Conservation (phyloP, 2,113 vertebrate genomes). For the Cinclus mexicanus region DNA sequence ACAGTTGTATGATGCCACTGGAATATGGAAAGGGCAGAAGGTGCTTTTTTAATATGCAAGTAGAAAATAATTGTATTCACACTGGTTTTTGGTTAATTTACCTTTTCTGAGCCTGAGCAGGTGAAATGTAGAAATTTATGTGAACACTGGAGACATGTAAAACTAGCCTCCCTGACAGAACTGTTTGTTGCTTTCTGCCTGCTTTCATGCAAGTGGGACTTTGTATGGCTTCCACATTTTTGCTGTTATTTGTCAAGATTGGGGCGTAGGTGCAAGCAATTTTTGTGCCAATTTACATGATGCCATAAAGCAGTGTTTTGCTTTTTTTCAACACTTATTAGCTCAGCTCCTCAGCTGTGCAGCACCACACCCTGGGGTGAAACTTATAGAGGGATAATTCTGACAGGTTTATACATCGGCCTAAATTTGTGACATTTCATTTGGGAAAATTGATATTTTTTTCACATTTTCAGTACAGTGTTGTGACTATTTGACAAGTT, state of each 20-base stretch:
- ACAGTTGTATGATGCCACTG: neutral
- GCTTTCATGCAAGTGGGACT: neutral
- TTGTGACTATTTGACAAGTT: constrained; percentile 11
- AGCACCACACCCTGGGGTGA: constrained; percentile 69
- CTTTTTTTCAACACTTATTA: constrained; percentile 74
- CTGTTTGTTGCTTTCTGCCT: neutral
- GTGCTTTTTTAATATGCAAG: neutral
- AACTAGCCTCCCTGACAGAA: neutral
- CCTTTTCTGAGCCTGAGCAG: constrained; percentile 11
- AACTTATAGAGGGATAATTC: constrained; percentile 49
- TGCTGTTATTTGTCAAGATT: constrained; percentile 51
- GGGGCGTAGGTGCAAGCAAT: constrained; percentile 23
- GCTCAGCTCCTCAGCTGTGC: constrained; percentile 71
- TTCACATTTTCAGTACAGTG: constrained; percentile 27
- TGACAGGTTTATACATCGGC: constrained; percentile 65
- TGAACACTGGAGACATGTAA: neutral
- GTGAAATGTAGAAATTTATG: constrained; percentile 33
- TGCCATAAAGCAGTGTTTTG: constrained; percentile 64
- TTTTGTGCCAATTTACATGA: constrained; percentile 54
- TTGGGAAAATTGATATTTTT: constrained; percentile 3
- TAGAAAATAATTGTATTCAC: neutral
- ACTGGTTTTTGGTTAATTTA: constrained; percentile 18
- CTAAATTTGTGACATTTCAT: constrained; percentile 63
- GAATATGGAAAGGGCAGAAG: neutral
- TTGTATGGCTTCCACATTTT: constrained; percentile 34